Evolutionary conservation across 2,888 invertebrate species (phyloP), one percentile per base, ranked within the genome.

Genomic region (Nemotelus pantherinus): DNA sequence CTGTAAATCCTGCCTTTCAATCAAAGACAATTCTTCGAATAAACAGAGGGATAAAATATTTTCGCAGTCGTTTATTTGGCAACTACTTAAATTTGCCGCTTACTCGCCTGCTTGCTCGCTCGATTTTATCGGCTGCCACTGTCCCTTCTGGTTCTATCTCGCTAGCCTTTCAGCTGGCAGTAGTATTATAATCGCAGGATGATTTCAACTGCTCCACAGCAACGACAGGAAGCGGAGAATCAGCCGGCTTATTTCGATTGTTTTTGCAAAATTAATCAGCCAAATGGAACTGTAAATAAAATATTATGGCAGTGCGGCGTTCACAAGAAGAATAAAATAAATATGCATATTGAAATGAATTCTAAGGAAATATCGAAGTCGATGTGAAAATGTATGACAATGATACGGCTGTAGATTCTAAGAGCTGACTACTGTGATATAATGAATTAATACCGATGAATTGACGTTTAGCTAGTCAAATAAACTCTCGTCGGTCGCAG

Each of bases 1-100:
- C 48, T 7, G 71, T 57, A 71, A 71, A 71, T 71, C 71, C 71
- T 71, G 71, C 71, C 71, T 71, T 71, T 71, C 71, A 71, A 71
- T 71, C 71, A 71, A 71, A 71, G 48, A 55, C 57, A 71, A 71
- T 71, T 71, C 71, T 71, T n/a, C 57, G 57, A 71, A 71, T 71
- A 71, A 71, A 71, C 71, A 71, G 48, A 60, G 10, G 63, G 47
- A 74, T 74, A 55, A 55, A 74, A 74, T 63, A 45, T 60, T 74
- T 43, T 60, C 53, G 48, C 39, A 74, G 74, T 63, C 74, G 63
- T 74, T 74, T 74, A 60, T 74, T 74, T 74, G 63, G 60, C 48
- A 74, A 74, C 60, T 74, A 74, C 60, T 60, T 74, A 60, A 60
- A 48, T 47, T 50, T 25, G 25, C 25, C 25, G 25, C 25, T 25